These are phyloP conservation scores for Ctenochaetus hawaiiensis DNA, from an alignment of 2,797 vertebrate species.

Conservation along the genomic window DNA sequence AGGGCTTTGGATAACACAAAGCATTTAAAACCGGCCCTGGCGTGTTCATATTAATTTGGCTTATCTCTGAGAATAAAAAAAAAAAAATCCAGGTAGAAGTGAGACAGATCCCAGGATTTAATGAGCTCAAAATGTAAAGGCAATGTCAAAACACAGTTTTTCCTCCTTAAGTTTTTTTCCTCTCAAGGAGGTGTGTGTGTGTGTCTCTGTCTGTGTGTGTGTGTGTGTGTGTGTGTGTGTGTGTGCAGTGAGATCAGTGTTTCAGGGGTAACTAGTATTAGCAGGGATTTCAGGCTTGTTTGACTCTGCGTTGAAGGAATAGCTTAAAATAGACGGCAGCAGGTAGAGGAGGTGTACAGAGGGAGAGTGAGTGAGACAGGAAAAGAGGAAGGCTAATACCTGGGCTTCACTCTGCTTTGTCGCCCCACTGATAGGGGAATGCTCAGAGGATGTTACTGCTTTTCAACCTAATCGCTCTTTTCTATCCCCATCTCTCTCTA, in stretches of 20 bases:
- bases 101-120: conserved; percentile 87
- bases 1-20: conserved; percentile 87
- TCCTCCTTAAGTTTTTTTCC: conserved; percentile 63
- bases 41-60: conserved; percentile 90
- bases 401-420: conserved; percentile 81
- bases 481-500: conserved; percentile 73
- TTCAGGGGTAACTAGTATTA: conserved; percentile 89
- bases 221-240: conserved; percentile 27
- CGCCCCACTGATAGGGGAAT: conserved; percentile 79
- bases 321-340: conserved; percentile 86
- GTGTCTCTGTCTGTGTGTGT: conserved; percentile 54
- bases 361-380: conserved; percentile 63
- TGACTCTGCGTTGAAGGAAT: conserved; percentile 84
- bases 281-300: conserved; percentile 89
- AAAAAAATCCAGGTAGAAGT: conserved; percentile 85
- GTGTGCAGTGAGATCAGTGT: conserved; percentile 83
- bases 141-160: conserved; percentile 84
- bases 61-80: conserved; percentile 83
- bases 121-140: conserved; percentile 88
- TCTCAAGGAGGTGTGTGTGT: conserved; percentile 31
- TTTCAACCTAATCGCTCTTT: conserved; percentile 74
- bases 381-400: conserved; percentile 82
- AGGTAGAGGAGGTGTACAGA: conserved; percentile 64
- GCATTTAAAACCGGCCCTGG: conserved; percentile 85
- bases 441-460: conserved; percentile 83